Evolutionary conservation across 2,888 invertebrate genomes (phyloP).

Genomic region (Tinea semifulvella): DNA sequence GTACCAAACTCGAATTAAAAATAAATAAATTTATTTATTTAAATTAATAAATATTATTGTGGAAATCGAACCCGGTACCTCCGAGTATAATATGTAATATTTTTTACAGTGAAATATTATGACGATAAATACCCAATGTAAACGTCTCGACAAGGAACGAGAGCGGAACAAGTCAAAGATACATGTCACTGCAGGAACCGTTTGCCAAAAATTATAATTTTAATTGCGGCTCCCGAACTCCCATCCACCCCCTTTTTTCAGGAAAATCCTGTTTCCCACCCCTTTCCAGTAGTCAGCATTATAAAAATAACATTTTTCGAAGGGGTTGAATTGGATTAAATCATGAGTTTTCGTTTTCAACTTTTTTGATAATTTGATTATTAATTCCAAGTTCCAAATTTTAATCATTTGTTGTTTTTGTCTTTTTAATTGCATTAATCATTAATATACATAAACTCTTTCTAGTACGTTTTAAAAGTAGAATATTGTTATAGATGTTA

Average conservation of each 20-base stretch:
- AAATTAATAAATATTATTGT: too few relatives aligned
- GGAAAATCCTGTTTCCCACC: constrained; percentile 6
- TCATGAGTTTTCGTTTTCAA: constrained; percentile 6
- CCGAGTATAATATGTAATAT: too few relatives aligned
- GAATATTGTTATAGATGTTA: too few relatives aligned
- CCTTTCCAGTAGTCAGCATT: constrained; percentile 11
- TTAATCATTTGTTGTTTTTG: background rate
- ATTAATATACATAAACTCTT: too few relatives aligned
- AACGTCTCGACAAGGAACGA: background rate
- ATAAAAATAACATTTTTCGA: constrained; percentile 9
- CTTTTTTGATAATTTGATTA: constrained; percentile 4
- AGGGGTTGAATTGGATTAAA: constrained; percentile 7
- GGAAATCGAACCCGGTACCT: too few relatives aligned
- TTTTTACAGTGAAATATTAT: too few relatives aligned
- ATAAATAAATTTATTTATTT: too few relatives aligned
- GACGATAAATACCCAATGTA: too few relatives aligned
- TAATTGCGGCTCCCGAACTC: constrained; percentile 46
- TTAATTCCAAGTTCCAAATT: background rate
- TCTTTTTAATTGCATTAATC: too few relatives aligned
- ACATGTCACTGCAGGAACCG: constrained; percentile 44
- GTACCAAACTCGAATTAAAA: too few relatives aligned
- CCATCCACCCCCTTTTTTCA: constrained; percentile 28
- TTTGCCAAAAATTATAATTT: constrained; percentile 67
- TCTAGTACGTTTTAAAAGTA: too few relatives aligned
- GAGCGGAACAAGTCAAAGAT: constrained; percentile 56